A percentile compares a stretch with the other conserved stretches of the same genome.
Conservation (phyloP, 2,888 invertebrate genomes). For the Thymelicus lineola region DNA sequence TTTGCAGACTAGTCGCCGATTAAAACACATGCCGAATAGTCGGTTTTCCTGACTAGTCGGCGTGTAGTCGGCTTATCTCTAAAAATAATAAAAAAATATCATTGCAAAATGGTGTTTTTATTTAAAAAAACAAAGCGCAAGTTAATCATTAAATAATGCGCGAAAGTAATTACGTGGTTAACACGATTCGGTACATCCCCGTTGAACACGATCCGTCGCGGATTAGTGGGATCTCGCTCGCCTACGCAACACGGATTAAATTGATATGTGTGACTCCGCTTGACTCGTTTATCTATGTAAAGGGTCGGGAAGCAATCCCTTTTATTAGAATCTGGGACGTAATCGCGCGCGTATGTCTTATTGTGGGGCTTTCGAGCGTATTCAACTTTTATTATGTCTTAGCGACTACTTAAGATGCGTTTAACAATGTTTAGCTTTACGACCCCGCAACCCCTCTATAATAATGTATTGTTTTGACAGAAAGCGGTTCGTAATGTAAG, state of each 20-base stretch:
- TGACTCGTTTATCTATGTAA: constrained; percentile 78
- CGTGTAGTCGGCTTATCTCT: no score
- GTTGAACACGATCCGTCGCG: constrained; percentile 66
- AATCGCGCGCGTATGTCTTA: constrained; percentile 74
- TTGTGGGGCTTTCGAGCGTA: constrained; percentile 63
- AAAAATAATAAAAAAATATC: no score
- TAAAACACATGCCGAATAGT: no score
- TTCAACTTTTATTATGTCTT: constrained; percentile 65
- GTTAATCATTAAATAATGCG: constrained; percentile 47
- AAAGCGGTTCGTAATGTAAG: constrained; percentile 7
- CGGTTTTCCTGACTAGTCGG: no score
- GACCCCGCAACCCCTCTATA: constrained; percentile 29
- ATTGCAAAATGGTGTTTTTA: not conserved
- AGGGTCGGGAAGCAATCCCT: constrained; percentile 76
- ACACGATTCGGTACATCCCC: constrained; percentile 69
- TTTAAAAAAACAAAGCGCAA: constrained; percentile 28
- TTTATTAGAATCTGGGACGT: constrained; percentile 75
- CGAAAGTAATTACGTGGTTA: constrained; percentile 75
- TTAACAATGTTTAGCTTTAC: constrained; percentile 48
- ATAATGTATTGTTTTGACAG: constrained; percentile 13
- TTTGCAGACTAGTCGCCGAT: no score
- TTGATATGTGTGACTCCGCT: constrained; percentile 77
- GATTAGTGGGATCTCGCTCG: constrained; percentile 76
- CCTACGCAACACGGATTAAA: constrained; percentile 74
- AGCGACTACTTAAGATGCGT: constrained; percentile 60